These are phyloP conservation scores for Halesus radiatus DNA, from an alignment of 1,140 invertebrate species.

Conservation along the genomic window DNA sequence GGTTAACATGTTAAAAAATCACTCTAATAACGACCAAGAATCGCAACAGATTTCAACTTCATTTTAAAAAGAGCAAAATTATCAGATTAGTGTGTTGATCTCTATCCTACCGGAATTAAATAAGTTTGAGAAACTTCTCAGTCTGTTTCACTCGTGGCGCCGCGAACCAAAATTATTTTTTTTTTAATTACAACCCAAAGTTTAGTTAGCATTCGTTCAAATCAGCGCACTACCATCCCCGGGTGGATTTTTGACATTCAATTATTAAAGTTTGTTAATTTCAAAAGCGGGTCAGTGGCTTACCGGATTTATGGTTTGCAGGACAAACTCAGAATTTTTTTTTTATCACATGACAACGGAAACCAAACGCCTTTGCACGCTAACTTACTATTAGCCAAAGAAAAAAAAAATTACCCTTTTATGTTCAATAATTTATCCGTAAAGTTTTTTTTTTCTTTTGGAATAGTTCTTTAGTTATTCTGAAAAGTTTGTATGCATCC, in stretches of 20 bases:
- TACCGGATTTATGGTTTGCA: not conserved
- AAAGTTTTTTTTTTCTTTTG: too few relatives aligned
- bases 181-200: slow-evolving; percentile 8
- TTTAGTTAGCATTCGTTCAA: not conserved
- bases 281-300: not conserved
- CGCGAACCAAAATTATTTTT: not conserved
- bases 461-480: too few relatives aligned
- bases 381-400: slow-evolving; percentile 13
- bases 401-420: not conserved
- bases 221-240: not conserved
- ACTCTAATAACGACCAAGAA: too few relatives aligned
- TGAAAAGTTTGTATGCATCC: too few relatives aligned
- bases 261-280: slow-evolving; percentile 36
- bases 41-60: too few relatives aligned
- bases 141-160: too few relatives aligned
- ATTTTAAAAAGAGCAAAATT: too few relatives aligned
- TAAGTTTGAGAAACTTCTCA: too few relatives aligned
- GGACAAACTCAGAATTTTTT: slow-evolving; percentile 9
- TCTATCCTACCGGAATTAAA: too few relatives aligned
- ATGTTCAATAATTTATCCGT: too few relatives aligned
- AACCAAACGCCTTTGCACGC: slow-evolving; percentile 21
- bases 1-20: too few relatives aligned
- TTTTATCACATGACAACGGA: not conserved
- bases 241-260: slow-evolving; percentile 13
- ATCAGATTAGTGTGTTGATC: too few relatives aligned